Conservation (phyloP, 2,888 invertebrate species). For the Cheilosia grossa region DNA sequence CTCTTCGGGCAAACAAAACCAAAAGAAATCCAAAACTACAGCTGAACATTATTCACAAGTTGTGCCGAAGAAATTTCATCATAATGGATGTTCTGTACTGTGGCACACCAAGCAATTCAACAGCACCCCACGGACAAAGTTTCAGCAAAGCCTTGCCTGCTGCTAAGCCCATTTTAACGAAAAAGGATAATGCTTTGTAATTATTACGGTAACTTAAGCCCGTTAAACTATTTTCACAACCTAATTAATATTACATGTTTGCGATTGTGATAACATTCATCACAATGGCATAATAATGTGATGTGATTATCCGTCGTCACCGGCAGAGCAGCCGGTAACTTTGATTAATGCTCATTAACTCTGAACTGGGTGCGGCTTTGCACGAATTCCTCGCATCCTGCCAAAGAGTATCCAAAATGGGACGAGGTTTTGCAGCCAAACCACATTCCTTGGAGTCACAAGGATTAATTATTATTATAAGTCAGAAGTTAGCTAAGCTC, state of each 20-base stretch:
- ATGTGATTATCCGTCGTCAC: constrained; percentile 46
- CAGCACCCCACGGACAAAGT: constrained; percentile 38
- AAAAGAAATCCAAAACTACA: constrained; percentile 31
- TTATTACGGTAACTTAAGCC: constrained; percentile 71
- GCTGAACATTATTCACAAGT: constrained; percentile 51
- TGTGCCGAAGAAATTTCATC: constrained; percentile 13
- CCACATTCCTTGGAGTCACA: constrained; percentile 41
- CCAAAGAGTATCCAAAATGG: background rate
- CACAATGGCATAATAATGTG: constrained; percentile 64
- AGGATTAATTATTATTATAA: constrained; percentile 56
- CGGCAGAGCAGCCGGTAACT: constrained; percentile 39
- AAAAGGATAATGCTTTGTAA: constrained; percentile 57
- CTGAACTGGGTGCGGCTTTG: constrained; percentile 53
- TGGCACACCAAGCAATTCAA: constrained; percentile 31
- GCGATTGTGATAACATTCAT: constrained; percentile 66
- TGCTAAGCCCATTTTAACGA: constrained; percentile 8
- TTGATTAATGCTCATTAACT: constrained; percentile 71
- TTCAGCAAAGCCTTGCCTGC: constrained; percentile 16
- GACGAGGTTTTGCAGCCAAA: constrained; percentile 27
- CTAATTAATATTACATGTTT: constrained; percentile 68
- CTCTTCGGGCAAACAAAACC: background rate
- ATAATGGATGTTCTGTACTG: constrained; percentile 34
- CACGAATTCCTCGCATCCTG: constrained; percentile 17
- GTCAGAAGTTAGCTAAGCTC: constrained; percentile 46
- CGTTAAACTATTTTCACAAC: constrained; percentile 69